A percentile compares a stretch with the other conserved stretches of the same genome.
Evolutionary conservation across 2,113 vertebrate genomes (phyloP).

Genomic region (Trematocara variabile): DNA sequence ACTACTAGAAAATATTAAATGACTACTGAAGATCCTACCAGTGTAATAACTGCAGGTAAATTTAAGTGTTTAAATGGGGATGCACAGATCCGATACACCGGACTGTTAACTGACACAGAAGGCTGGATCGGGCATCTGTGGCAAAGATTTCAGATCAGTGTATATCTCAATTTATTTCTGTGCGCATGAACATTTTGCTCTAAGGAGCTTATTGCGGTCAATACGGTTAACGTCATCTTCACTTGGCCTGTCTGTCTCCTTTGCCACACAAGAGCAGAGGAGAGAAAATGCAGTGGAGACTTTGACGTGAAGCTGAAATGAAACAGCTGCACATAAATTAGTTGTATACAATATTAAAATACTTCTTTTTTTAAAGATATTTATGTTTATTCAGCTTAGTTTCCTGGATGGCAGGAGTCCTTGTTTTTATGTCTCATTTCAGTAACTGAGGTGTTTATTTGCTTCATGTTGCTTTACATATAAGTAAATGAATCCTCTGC

Average conservation of each 20-base stretch:
- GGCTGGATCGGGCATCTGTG: background rate
- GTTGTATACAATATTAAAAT: background rate
- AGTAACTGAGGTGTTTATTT: background rate
- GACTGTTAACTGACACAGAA: background rate
- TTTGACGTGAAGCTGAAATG: background rate
- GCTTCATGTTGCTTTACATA: background rate
- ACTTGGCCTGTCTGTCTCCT: background rate
- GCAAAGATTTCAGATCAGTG: background rate
- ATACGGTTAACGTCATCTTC: background rate
- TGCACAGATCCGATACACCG: background rate
- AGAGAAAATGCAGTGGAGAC: background rate
- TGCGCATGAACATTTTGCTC: background rate
- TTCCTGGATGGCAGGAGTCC: background rate
- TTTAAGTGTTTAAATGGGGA: background rate
- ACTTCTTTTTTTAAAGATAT: background rate
- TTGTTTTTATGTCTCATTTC: background rate
- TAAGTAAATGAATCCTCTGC: background rate
- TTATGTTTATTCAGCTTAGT: background rate
- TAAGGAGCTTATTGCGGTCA: background rate
- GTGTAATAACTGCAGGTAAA: conserved; percentile 40
- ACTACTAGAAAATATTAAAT: conserved; percentile 26
- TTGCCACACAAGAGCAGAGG: background rate
- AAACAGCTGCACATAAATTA: background rate
- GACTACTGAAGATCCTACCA: conserved; percentile 49
- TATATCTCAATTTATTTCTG: background rate